phyloP scores from a whole-genome alignment of 2,113 vertebrate species.

The Myotis davidii region DNA sequence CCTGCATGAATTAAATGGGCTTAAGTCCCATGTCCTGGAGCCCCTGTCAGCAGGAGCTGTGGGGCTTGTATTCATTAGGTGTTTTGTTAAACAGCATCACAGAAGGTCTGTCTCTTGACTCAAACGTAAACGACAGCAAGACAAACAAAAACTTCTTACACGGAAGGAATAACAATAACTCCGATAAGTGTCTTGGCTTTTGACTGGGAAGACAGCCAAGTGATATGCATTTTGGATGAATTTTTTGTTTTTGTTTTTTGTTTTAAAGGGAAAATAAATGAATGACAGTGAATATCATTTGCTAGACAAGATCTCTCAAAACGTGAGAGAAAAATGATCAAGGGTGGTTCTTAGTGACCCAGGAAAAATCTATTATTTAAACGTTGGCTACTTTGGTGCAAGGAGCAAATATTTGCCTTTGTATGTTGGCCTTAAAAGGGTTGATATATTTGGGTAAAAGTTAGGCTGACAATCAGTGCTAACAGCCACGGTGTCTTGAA shows the following conservation, averaged over 20 bases:
- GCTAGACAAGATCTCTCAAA: slow-evolving; percentile 52
- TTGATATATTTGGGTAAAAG: slow-evolving; percentile 67
- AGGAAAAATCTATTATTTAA: slow-evolving; percentile 52
- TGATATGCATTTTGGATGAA: slow-evolving; percentile 48
- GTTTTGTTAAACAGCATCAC: neutral
- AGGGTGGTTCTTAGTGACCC: slow-evolving; percentile 46
- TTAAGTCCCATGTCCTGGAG: neutral
- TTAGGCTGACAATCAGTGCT: slow-evolving; percentile 48
- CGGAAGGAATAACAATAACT: neutral
- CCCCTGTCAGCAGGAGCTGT: neutral
- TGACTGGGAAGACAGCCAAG: slow-evolving; percentile 65
- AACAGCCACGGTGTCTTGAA: slow-evolving; percentile 20
- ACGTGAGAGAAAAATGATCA: slow-evolving; percentile 22
- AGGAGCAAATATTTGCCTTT: slow-evolving; percentile 72
- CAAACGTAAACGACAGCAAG: neutral
- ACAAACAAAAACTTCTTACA: neutral
- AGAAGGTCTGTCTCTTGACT: neutral
- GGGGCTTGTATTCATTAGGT: neutral
- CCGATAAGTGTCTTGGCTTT: slow-evolving; percentile 44
- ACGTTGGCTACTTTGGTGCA: slow-evolving; percentile 39
- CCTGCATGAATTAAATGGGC: neutral
- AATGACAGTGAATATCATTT: slow-evolving; percentile 64
- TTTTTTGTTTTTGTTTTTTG: slow-evolving; percentile 21
- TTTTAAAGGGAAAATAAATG: slow-evolving; percentile 54
- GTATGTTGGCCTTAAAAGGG: slow-evolving; percentile 46